Conservation (phyloP, 2,113 vertebrate genomes). For the Sturnira hondurensis region DNA sequence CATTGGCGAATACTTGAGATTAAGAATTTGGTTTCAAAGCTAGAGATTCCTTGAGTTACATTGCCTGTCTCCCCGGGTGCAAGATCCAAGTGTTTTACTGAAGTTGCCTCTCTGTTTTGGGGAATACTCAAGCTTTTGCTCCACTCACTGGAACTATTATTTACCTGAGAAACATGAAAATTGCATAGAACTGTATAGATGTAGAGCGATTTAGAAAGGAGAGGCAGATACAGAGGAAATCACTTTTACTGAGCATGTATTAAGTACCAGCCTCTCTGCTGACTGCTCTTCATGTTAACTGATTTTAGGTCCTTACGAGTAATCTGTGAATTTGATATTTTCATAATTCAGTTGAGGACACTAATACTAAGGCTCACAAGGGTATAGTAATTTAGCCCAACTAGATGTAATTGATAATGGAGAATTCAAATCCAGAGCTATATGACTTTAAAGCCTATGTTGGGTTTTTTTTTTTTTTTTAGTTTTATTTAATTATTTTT, state of each 20-base stretch:
- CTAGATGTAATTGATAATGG: neutral
- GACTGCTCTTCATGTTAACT: neutral
- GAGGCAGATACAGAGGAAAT: neutral
- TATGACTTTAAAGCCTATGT: neutral
- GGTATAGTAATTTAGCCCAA: neutral
- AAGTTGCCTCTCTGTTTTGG: neutral
- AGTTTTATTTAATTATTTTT: no score
- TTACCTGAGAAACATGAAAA: neutral
- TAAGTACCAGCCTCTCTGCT: neutral
- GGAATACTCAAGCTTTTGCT: neutral
- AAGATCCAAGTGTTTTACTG: neutral
- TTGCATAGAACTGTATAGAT: neutral
- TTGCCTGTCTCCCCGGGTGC: neutral
- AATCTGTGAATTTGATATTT: neutral
- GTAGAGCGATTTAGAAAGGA: neutral
- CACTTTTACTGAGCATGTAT: neutral
- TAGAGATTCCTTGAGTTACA: neutral
- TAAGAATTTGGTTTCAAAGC: neutral
- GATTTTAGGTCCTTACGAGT: slow-evolving; percentile 1
- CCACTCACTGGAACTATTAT: neutral
- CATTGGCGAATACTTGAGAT: neutral
- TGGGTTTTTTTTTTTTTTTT: no score
- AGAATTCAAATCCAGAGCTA: neutral
- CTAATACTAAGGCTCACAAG: neutral
- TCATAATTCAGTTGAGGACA: neutral